These are phyloP conservation scores for Drosophila fuyamai DNA, from an alignment of 1,140 invertebrate genomes.

Conservation along the genomic window DNA sequence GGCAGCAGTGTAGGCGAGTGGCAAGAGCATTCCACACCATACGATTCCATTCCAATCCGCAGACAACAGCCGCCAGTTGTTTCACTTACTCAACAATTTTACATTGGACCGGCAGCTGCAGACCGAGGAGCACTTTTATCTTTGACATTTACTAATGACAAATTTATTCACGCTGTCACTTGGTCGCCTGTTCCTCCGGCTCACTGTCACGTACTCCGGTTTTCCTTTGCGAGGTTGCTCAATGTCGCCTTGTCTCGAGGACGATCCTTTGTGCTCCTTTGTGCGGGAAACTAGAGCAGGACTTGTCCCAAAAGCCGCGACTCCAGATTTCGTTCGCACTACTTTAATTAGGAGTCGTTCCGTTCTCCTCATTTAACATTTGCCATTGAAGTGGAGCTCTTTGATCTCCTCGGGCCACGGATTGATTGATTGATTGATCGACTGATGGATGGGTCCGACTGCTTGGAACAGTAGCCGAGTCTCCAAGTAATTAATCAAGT, in stretches of 20 bases:
- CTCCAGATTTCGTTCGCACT: constrained; percentile 63
- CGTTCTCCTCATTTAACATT: constrained; percentile 35
- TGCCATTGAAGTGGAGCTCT: constrained; percentile 51
- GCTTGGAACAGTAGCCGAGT: constrained; percentile 34
- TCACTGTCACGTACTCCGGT: constrained; percentile 36
- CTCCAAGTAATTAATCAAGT: constrained; percentile 45
- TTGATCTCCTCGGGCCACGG: constrained; percentile 59
- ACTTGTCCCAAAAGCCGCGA: constrained; percentile 37
- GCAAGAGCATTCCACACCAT: constrained; percentile 61
- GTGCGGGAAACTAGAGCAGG: constrained; percentile 49
- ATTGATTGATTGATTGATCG: constrained; percentile 58
- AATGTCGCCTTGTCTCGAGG: constrained; percentile 6
- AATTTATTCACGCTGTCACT: constrained; percentile 82
- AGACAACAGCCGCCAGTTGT: constrained; percentile 67
- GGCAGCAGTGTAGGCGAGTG: constrained; percentile 26
- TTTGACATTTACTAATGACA: constrained; percentile 82
- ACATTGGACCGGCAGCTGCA: constrained; percentile 54
- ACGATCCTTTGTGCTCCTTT: constrained; percentile 37
- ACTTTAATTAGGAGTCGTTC: constrained; percentile 61
- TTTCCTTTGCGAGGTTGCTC: constrained; percentile 5
- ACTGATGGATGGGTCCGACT: constrained; percentile 42
- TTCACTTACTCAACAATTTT: constrained; percentile 59
- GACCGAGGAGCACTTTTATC: constrained; percentile 69
- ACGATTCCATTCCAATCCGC: constrained; percentile 45
- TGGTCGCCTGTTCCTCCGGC: constrained; percentile 55